A percentile compares a stretch with the other conserved stretches of the same genome.
Conservation (phyloP, 2,888 invertebrate genomes). For the Brachynemurus nebulosus region DNA sequence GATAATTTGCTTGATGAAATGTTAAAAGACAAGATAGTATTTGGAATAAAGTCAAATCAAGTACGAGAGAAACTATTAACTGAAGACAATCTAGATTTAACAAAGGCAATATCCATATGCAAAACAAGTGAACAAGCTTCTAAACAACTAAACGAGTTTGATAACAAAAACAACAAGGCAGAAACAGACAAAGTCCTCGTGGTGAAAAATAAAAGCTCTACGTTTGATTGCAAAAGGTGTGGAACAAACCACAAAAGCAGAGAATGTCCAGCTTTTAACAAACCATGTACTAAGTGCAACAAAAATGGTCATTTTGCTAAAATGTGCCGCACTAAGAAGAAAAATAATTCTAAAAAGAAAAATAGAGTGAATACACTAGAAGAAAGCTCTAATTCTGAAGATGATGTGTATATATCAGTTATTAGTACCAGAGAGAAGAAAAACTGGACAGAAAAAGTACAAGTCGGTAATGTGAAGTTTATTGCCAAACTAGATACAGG, state of each 20-base stretch:
- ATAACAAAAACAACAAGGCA: neutral
- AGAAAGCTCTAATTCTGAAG: neutral
- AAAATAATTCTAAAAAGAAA: too few relatives aligned
- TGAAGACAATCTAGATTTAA: too few relatives aligned
- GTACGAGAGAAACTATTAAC: too few relatives aligned
- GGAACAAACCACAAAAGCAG: conserved; percentile 11
- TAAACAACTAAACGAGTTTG: conserved; percentile 10
- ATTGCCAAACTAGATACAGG: conserved; percentile 7
- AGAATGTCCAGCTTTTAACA: conserved; percentile 14
- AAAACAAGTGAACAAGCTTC: conserved; percentile 8
- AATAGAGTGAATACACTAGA: too few relatives aligned
- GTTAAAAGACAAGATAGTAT: conserved; percentile 15
- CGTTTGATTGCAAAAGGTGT: conserved; percentile 14
- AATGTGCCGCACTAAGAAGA: conserved; percentile 6
- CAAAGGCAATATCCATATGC: conserved; percentile 6
- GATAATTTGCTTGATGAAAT: too few relatives aligned
- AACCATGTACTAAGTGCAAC: conserved; percentile 12
- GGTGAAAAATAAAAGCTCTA: conserved; percentile 6
- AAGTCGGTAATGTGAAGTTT: neutral
- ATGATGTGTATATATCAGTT: neutral
- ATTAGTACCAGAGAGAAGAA: neutral
- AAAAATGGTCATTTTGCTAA: conserved; percentile 13
- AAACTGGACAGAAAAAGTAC: conserved; percentile 7
- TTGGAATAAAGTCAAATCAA: conserved; percentile 13
- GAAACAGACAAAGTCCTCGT: neutral